phyloP scores from a whole-genome alignment of 2,113 vertebrate genomes.

The Elaphurus davidianus region DNA sequence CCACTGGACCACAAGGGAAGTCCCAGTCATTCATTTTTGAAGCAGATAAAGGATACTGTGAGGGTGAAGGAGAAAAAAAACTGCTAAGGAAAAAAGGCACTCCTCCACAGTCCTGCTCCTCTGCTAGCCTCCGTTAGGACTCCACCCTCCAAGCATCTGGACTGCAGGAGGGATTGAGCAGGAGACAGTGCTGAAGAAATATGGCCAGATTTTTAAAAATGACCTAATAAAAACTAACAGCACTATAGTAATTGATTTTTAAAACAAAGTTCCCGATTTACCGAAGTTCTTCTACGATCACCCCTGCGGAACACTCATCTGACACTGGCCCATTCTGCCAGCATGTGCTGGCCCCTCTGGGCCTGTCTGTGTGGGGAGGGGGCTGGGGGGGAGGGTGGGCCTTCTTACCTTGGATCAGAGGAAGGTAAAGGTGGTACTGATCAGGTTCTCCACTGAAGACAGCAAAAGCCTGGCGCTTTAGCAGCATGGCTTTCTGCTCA shows the following conservation, averaged over 20 bases:
- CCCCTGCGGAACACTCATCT: neutral
- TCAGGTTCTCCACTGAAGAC: constrained; percentile 96
- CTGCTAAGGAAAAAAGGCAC: neutral
- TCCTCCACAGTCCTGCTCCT: neutral
- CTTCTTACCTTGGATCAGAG: constrained; percentile 93
- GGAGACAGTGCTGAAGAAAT: neutral
- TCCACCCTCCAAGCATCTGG: neutral
- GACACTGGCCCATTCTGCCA: neutral
- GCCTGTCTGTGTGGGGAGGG: accelerated
- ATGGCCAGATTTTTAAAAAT: neutral
- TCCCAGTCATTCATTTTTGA: neutral
- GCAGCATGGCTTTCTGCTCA: constrained; percentile 96
- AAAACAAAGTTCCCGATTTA: neutral
- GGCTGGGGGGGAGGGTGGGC: accelerated
- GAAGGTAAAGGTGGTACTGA: constrained; percentile 97
- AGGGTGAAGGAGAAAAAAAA: neutral
- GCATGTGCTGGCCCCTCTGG: accelerated
- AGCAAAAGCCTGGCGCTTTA: constrained; percentile 96
- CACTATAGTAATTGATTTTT: neutral
- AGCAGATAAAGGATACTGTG: neutral
- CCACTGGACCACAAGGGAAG: neutral
- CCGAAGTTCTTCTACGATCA: neutral
- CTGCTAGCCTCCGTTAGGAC: accelerated
- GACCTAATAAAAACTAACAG: neutral
- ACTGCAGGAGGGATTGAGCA: accelerated